A percentile compares a stretch with the other conserved stretches of the same genome.
phyloP scores from a whole-genome alignment of 2,797 vertebrate species.

The Carcharodon carcharias region DNA sequence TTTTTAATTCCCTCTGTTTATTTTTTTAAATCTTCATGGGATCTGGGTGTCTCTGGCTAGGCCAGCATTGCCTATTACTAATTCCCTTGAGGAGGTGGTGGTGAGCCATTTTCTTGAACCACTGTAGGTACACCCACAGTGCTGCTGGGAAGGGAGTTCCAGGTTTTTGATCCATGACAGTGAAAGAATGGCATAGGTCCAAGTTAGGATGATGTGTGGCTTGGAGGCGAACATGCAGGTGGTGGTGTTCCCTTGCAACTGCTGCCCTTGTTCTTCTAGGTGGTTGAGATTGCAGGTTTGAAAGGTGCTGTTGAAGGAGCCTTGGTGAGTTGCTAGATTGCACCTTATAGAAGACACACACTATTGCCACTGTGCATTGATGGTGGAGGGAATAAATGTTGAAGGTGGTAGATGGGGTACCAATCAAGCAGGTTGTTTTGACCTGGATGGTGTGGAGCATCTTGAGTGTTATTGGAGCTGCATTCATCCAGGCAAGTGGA shows the following conservation, averaged over 20 bases:
- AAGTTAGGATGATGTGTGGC: background rate
- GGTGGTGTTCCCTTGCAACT: too few species aligned
- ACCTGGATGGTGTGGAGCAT: background rate
- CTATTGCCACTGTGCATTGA: background rate
- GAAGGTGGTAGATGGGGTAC: background rate
- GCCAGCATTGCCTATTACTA: background rate
- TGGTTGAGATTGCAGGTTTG: too few species aligned
- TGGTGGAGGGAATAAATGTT: background rate
- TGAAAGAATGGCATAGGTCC: background rate
- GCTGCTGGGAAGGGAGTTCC: too few species aligned
- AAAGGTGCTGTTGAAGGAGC: too few species aligned
- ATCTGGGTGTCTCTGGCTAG: too few species aligned
- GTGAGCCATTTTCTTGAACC: background rate
- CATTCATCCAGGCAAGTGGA: background rate
- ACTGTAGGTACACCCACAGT: too few species aligned
- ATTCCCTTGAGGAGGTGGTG: background rate
- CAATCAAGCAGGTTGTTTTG: background rate
- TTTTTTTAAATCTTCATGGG: too few species aligned
- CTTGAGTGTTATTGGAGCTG: background rate
- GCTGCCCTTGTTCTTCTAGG: too few species aligned
- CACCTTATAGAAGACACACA: too few species aligned
- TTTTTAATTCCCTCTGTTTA: background rate
- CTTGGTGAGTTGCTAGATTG: too few species aligned
- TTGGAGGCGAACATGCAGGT: too few species aligned
- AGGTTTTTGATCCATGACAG: background rate